Conservation (phyloP, 2,797 vertebrate species). For the Microhierax caerulescens region DNA sequence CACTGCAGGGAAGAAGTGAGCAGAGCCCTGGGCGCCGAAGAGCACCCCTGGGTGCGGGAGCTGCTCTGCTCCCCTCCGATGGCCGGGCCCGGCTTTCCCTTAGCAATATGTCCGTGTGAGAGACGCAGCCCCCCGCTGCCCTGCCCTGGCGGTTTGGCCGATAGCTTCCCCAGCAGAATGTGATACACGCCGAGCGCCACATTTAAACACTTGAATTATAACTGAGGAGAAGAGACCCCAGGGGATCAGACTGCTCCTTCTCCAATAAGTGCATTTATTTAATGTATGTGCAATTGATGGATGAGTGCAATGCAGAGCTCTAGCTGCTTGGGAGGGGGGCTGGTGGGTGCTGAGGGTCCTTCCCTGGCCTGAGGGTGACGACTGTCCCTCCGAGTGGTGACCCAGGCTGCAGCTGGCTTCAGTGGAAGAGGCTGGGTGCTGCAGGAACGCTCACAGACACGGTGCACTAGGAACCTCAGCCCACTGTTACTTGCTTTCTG, state of each 20-base stretch:
- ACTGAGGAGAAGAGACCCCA: slow-evolving; percentile 21
- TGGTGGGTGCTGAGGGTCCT: not conserved
- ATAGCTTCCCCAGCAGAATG: slow-evolving; percentile 83
- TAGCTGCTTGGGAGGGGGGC: slow-evolving; percentile 53
- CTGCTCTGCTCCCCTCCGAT: not conserved
- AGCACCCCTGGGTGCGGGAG: not conserved
- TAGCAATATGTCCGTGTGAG: slow-evolving; percentile 67
- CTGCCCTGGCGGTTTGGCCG: slow-evolving; percentile 64
- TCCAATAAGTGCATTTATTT: slow-evolving; percentile 90
- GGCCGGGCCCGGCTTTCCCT: slow-evolving; percentile 56
- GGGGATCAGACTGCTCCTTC: slow-evolving; percentile 41
- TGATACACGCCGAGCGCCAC: slow-evolving; percentile 83
- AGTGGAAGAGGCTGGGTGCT: not conserved
- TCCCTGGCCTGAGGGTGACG: not conserved
- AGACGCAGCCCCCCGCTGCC: slow-evolving; percentile 51
- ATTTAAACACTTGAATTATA: slow-evolving; percentile 82
- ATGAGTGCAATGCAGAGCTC: slow-evolving; percentile 60
- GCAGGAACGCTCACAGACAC: not conserved
- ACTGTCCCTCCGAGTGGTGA: accelerated
- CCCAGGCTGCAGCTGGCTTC: not conserved
- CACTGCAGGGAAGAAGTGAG: not conserved
- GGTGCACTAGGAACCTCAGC: slow-evolving; percentile 63
- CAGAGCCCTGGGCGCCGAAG: accelerated
- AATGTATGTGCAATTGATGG: slow-evolving; percentile 66
- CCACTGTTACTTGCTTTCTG: slow-evolving; percentile 74